phyloP scores from a whole-genome alignment of 2,888 invertebrate genomes.

The Sesamia inferens region DNA sequence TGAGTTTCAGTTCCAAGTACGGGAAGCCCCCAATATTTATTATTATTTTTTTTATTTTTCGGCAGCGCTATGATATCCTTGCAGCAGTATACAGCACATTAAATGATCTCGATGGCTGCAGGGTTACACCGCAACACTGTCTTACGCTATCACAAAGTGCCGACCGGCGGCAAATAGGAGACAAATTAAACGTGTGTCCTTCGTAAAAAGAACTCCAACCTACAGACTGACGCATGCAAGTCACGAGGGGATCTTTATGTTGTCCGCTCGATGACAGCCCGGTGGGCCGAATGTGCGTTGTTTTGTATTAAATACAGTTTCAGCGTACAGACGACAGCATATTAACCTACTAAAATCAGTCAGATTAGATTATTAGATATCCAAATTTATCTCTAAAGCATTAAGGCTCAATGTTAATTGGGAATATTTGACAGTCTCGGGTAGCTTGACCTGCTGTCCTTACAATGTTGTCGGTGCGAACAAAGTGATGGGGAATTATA shows the following conservation, averaged over 20 bases:
- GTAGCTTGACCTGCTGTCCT: too few species aligned
- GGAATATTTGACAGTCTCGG: too few species aligned
- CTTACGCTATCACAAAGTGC: conserved; percentile 64
- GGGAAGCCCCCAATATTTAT: too few species aligned
- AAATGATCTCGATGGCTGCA: conserved; percentile 36
- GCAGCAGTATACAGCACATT: conserved; percentile 6
- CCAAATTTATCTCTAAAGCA: too few species aligned
- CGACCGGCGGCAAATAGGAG: conserved; percentile 78
- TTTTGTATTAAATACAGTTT: conserved; percentile 44
- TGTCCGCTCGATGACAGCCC: conserved; percentile 64
- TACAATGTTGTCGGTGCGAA: conserved; percentile 30
- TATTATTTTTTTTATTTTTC: too few species aligned
- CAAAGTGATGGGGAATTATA: conserved; percentile 39
- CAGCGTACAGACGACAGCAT: conserved; percentile 16
- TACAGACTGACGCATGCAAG: conserved; percentile 73
- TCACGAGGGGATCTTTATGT: conserved; percentile 74
- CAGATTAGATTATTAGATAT: too few species aligned
- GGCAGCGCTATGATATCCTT: too few species aligned
- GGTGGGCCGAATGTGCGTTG: conserved; percentile 25
- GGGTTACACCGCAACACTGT: conserved; percentile 32
- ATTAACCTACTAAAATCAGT: too few species aligned
- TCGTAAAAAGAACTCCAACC: conserved; percentile 60
- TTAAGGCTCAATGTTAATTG: too few species aligned
- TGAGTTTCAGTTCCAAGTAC: too few species aligned
- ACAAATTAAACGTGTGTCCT: conserved; percentile 80